Conservation (phyloP, 2,113 vertebrate genomes). For the Lagopus muta region DNA sequence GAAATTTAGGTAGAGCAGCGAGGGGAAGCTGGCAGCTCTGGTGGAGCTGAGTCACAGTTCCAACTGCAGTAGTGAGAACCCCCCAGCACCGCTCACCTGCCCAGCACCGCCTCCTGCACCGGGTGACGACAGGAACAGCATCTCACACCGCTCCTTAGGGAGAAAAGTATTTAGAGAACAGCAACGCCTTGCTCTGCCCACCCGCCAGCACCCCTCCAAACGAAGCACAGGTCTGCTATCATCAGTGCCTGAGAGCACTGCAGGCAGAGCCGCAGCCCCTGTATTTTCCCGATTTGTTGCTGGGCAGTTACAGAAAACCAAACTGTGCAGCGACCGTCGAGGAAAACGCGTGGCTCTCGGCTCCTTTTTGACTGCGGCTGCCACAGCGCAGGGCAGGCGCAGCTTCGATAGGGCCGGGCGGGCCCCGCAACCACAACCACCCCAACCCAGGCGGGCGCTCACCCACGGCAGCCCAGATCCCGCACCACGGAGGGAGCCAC, state of each 20-base stretch:
- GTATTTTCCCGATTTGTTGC: slow-evolving; percentile 69
- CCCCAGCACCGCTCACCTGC: not conserved
- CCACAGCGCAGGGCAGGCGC: slow-evolving; percentile 42
- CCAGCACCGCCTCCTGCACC: no score
- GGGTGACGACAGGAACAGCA: not conserved
- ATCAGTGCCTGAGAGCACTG: not conserved
- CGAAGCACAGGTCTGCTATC: no score
- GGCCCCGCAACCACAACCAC: not conserved
- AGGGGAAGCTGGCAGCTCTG: no score
- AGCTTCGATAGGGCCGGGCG: slow-evolving; percentile 71
- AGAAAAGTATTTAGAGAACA: not conserved
- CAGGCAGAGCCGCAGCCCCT: not conserved
- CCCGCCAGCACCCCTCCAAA: not conserved
- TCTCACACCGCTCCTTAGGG: not conserved
- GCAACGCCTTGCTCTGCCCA: accelerated
- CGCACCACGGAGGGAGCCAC: not conserved
- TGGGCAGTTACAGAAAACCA: not conserved
- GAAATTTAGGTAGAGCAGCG: accelerated
- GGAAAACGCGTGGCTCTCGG: slow-evolving; percentile 57
- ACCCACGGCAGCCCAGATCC: not conserved
- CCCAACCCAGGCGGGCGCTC: not conserved
- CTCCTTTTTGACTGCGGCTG: slow-evolving; percentile 72
- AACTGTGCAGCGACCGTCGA: slow-evolving; percentile 72
- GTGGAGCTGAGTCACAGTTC: no score
- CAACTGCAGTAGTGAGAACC: no score